Conservation (phyloP, 2,797 vertebrate genomes). For the Nyctalus aviator region DNA sequence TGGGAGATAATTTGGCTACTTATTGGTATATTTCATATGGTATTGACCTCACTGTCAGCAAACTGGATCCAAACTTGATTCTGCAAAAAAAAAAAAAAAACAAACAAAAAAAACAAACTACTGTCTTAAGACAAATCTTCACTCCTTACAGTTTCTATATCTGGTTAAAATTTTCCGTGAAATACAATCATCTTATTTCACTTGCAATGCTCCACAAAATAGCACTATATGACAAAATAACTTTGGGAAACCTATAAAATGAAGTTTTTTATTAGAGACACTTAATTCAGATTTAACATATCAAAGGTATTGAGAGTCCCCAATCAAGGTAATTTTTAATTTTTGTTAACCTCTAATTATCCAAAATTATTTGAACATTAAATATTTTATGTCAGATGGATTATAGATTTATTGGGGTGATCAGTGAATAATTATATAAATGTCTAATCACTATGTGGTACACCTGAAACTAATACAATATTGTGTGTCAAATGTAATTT, state of each 20-base stretch:
- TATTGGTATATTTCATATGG: not conserved
- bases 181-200: not conserved
- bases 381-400: not conserved
- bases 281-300: not conserved
- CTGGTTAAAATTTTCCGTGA: not conserved
- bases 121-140: not conserved
- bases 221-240: not conserved
- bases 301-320: not conserved
- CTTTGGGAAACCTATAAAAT: not conserved
- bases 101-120: not conserved
- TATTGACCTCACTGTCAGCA: not conserved
- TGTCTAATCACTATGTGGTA: not conserved
- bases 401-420: not conserved
- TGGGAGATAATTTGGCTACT: not conserved
- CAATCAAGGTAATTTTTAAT: not conserved
- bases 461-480: not conserved
- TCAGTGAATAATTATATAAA: not conserved
- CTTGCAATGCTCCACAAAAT: not conserved
- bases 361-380: not conserved
- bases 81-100: not conserved
- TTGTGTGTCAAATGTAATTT: not conserved
- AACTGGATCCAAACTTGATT: not conserved
- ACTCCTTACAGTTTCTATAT: not conserved
- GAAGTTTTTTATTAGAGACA: not conserved
- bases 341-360: not conserved